Base-by-base conservation (phyloP, 2,888 invertebrate species). In the Nezara viridula region DNA sequence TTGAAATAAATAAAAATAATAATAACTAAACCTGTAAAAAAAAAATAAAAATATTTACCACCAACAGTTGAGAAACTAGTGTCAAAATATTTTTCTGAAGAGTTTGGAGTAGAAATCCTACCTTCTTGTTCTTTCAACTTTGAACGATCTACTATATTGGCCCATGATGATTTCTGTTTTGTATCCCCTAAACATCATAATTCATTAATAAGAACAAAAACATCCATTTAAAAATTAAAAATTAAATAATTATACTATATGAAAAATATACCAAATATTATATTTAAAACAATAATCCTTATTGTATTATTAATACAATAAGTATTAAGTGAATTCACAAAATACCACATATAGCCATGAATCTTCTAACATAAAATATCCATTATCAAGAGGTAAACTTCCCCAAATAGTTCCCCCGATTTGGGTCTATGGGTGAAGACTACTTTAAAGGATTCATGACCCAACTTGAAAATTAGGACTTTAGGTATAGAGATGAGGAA, bases 1-100 rank as follows among this genome's bases (percentile, higher is more conserved):
- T 24, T 40, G 0, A 37, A 77, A 40, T 10, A 40, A 40, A 21
- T 40, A 21, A 77, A 77, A 37, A 77, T 24, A 4, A n/a, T 40
- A 77, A 73, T 5, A 77, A 37, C 6, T 37, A 37, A 37, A 37
- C 2, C 10, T 7, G 32, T 19, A 1, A 12, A 6, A 19, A 24
- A 73, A 77, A 40, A 77, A 19, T 40, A 27, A 77, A 77, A 77
- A 77, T 77, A 77, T 40, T 77, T 77, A 77, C 77, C 73, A 73
- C 32, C 37, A 37, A 37, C 37, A 73, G 73, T 37, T 37, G 73
- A 55, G 5, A 60, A 77, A 40, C 40, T 77, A 5, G 40, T 19
- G 77, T 77, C 40, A 40, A 77, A 40, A 37, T 16, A 77, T 24
- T 40, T 77, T 77, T 77, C 40, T 21, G 40, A 21, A 37, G 21